Base-by-base conservation (phyloP, 2,113 vertebrate species). In the Hemichromis elongatus region DNA sequence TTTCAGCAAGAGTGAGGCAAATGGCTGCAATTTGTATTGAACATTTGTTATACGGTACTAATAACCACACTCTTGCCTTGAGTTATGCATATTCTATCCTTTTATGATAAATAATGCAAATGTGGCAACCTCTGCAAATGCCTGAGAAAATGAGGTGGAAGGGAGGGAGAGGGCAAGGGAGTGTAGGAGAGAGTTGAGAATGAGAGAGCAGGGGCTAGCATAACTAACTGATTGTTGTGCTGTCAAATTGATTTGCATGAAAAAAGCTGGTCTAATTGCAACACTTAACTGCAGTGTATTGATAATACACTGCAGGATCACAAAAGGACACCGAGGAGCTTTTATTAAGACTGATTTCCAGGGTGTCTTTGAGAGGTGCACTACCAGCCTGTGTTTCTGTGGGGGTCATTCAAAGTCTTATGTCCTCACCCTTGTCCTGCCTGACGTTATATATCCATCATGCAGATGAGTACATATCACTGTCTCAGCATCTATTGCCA, bases 31-130 rank as follows among this genome's bases (percentile, higher is more conserved):
- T 94, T 94, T 95, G 91, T 90, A 88, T 92, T 94, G 92, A 91
- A 90, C 90, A 94, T 95, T 94, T 94, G 89, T 93, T 92, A 94
- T 91, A 88, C 86, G 56, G 83, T 86, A 83, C 91, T 95, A 95
- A 95, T 95, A 94, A 94, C 88, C 79, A 81, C 81, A 79, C 79
- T 81, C 50, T 79, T 89, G 86, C 83, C 54, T 92, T 91, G 78
- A 93, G 90, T 83, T 84, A 83, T 88, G 86, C 81, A 86, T 92
- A 92, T 90, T 92, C 92, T 90, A 89, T 94, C 93, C 93, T 93
- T 93, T 93, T 94, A 95, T 95, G 91, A 96, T 96, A 96, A 96
- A 95, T 95, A 95, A 96, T 96, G 95, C 91, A 95, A 95, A 95
- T 95, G 91, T 90, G 86, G 92, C 92, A 93, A 94, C 88, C 88